These are phyloP conservation scores for Gopherus evgoodei DNA, from an alignment of 2,113 vertebrate species.

Conservation along the genomic window DNA sequence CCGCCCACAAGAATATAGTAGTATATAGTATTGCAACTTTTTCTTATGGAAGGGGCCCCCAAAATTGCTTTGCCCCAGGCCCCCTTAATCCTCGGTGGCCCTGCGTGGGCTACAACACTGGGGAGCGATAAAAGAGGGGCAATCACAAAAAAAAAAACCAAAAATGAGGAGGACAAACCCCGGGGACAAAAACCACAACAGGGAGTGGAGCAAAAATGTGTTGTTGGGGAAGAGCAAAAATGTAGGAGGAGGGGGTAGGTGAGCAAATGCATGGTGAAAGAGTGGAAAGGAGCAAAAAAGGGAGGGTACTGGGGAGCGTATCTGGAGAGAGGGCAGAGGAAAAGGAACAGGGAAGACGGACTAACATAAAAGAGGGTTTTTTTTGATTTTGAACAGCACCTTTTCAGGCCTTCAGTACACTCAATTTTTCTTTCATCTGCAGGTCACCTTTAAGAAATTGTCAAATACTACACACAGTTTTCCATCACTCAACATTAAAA, in stretches of 20 bases:
- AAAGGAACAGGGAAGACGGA: not conserved
- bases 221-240: not conserved
- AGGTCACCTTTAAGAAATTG: not conserved
- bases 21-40: no score
- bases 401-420: not conserved
- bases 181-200: not conserved
- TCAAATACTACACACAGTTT: not conserved
- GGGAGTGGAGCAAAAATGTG: not conserved
- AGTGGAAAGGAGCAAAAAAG: not conserved
- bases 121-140: not conserved
- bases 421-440: not conserved
- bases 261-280: not conserved
- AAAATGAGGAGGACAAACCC: not conserved
- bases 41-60: no score
- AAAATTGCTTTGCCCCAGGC: no score
- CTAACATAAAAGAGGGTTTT: not conserved
- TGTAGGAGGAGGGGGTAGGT: not conserved
- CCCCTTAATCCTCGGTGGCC: no score
- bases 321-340: not conserved
- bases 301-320: not conserved
- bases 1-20: no score
- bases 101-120: not conserved
- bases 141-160: not conserved
- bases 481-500: not conserved
- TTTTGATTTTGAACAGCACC: not conserved